Evolutionary conservation across 2,113 vertebrate species (phyloP).

Genomic region (Calyptomena viridis): DNA sequence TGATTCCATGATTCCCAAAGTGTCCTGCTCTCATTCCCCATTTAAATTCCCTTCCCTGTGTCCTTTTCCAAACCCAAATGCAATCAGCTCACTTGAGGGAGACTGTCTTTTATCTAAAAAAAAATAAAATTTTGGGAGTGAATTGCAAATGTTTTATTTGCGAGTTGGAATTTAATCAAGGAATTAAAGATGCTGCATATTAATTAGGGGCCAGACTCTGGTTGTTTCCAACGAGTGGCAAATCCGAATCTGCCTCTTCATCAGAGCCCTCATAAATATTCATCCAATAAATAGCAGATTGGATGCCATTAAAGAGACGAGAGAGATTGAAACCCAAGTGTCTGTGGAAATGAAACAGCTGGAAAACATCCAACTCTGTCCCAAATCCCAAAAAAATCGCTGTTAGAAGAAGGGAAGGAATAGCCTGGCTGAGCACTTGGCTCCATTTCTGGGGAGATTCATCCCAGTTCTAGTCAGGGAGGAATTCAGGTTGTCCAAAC

Average conservation of each 20-base stretch:
- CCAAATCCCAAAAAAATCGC: background rate
- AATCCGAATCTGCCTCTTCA: background rate
- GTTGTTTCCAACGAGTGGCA: background rate
- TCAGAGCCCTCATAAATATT: slow-evolving; percentile 21
- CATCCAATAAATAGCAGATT: background rate
- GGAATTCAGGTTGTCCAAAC: rapidly evolving
- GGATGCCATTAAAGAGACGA: background rate
- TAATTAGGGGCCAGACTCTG: background rate
- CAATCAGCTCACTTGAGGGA: background rate
- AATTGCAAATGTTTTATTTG: slow-evolving; percentile 13
- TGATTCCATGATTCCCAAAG: background rate
- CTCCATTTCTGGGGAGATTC: background rate
- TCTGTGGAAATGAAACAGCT: background rate
- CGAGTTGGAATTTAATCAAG: slow-evolving; percentile 12
- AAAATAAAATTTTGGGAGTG: background rate
- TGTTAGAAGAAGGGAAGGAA: background rate
- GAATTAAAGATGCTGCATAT: background rate
- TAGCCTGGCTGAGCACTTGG: background rate
- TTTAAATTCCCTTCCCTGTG: background rate
- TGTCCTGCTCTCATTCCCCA: rapidly evolving
- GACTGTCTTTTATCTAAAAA: background rate
- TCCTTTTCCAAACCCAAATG: background rate
- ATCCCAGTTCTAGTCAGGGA: background rate
- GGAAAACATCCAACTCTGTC: background rate
- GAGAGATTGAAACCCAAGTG: background rate